Evolutionary conservation across 2,113 vertebrate species (phyloP).

Genomic region (Halcyon malimbica): DNA sequence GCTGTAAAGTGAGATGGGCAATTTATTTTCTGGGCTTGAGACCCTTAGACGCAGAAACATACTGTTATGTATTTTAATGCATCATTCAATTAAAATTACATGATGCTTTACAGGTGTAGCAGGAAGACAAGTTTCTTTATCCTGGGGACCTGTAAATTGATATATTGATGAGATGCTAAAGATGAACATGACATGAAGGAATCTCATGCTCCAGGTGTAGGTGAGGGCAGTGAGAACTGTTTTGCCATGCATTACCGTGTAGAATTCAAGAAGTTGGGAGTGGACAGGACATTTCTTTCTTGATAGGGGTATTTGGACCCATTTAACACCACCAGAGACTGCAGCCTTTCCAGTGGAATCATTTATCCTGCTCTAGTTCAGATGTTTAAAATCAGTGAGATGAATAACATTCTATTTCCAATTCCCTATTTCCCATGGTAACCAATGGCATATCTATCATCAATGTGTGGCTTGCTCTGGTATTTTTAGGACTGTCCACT

Average conservation of each 20-base stretch:
- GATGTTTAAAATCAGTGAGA: not conserved
- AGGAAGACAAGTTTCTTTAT: slow-evolving; percentile 3
- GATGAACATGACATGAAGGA: not conserved
- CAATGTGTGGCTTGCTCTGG: not conserved
- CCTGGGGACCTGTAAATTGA: not conserved
- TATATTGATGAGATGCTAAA: not conserved
- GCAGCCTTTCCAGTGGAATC: not conserved
- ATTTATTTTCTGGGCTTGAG: slow-evolving; percentile 49
- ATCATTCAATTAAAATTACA: slow-evolving; percentile 13
- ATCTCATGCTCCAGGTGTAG: not conserved
- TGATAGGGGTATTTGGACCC: not conserved
- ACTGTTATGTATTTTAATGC: slow-evolving; percentile 32
- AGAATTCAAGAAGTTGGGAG: not conserved
- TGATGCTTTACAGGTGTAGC: not conserved
- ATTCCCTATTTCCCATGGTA: not conserved
- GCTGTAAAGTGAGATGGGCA: slow-evolving; percentile 15
- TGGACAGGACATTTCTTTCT: not conserved
- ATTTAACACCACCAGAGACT: not conserved
- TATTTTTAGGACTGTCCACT: not conserved
- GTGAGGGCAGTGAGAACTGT: not conserved
- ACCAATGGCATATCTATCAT: not conserved
- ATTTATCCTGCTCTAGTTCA: not conserved
- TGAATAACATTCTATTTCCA: not conserved
- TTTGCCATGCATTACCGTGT: not conserved
- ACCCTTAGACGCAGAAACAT: not conserved